phyloP scores from a whole-genome alignment of 2,888 invertebrate species.

The Itoplectis maculator region DNA sequence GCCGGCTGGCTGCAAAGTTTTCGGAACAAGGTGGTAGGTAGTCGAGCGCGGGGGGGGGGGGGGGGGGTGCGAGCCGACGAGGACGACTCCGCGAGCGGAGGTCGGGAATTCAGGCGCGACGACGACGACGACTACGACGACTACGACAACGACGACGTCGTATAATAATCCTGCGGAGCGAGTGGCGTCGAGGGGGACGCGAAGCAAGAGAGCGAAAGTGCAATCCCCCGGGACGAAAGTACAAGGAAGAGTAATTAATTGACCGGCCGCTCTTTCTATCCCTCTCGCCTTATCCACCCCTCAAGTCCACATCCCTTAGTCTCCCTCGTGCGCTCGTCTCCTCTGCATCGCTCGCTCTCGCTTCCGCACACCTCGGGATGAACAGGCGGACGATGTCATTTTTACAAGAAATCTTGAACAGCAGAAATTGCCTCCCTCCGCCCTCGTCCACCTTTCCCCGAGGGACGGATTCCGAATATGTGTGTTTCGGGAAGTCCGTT shows the following conservation, averaged over 20 bases:
- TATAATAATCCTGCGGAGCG: slow-evolving; percentile 66
- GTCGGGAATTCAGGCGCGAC: slow-evolving; percentile 54
- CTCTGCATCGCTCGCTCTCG: not conserved
- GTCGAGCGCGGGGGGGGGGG: too few species aligned
- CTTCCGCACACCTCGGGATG: slow-evolving; percentile 30
- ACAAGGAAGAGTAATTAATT: slow-evolving; percentile 70
- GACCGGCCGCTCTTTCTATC: slow-evolving; percentile 56
- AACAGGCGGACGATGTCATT: slow-evolving; percentile 56
- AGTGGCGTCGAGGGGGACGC: slow-evolving; percentile 42
- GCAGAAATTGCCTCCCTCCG: slow-evolving; percentile 42
- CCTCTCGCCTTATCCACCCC: slow-evolving; percentile 51
- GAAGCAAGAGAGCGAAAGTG: slow-evolving; percentile 43
- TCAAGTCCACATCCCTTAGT: slow-evolving; percentile 15
- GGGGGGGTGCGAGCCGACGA: slow-evolving; percentile 36
- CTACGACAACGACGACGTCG: slow-evolving; percentile 55
- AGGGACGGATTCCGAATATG: slow-evolving; percentile 1
- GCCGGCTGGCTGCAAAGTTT: slow-evolving; percentile 60
- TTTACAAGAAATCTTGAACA: slow-evolving; percentile 61
- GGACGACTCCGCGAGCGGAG: slow-evolving; percentile 47
- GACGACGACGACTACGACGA: slow-evolving; percentile 54
- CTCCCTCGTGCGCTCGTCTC: not conserved
- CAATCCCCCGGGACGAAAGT: slow-evolving; percentile 65
- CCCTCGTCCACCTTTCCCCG: not conserved
- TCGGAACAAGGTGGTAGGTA: slow-evolving; percentile 59
- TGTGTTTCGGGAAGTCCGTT: slow-evolving; percentile 7